Evolutionary conservation across 2,888 invertebrate species (phyloP).

Genomic region (Apoda limacodes): DNA sequence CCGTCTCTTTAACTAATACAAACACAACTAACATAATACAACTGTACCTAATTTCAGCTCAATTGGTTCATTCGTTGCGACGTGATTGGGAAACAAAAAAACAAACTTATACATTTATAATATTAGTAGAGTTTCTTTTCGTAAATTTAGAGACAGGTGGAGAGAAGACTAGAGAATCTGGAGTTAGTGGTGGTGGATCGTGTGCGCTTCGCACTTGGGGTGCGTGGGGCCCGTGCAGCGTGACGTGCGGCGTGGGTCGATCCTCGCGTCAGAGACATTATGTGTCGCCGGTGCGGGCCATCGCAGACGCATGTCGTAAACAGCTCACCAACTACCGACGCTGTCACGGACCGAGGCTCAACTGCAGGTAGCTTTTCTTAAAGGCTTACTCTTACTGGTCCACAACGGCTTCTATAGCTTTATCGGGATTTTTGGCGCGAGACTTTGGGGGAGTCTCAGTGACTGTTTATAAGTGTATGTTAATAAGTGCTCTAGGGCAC

Average conservation of each 20-base stretch:
- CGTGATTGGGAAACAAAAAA: too few species aligned
- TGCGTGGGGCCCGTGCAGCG: constrained; percentile 84
- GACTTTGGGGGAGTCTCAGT: too few species aligned
- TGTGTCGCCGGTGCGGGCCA: constrained; percentile 62
- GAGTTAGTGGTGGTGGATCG: constrained; percentile 32
- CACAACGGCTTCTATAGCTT: too few species aligned
- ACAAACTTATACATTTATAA: too few species aligned
- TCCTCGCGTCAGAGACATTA: constrained; percentile 71
- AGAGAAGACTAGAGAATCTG: constrained; percentile 5
- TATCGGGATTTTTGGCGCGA: too few species aligned
- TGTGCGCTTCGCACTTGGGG: constrained; percentile 82
- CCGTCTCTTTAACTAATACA: too few species aligned
- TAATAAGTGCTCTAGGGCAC: too few species aligned
- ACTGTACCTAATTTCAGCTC: too few species aligned
- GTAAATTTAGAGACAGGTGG: constrained; percentile 18
- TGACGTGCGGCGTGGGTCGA: constrained; percentile 81
- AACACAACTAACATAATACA: too few species aligned
- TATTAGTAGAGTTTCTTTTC: neutral
- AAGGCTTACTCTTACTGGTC: too few species aligned
- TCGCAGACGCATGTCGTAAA: constrained; percentile 70
- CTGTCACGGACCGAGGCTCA: constrained; percentile 59
- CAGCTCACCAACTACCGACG: constrained; percentile 65
- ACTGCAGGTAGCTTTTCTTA: constrained; percentile 66
- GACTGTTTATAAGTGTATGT: too few species aligned
- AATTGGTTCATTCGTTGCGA: too few species aligned